These are phyloP conservation scores for Dromiciops gliroides DNA, from an alignment of 2,113 vertebrate species.

Conservation along the genomic window DNA sequence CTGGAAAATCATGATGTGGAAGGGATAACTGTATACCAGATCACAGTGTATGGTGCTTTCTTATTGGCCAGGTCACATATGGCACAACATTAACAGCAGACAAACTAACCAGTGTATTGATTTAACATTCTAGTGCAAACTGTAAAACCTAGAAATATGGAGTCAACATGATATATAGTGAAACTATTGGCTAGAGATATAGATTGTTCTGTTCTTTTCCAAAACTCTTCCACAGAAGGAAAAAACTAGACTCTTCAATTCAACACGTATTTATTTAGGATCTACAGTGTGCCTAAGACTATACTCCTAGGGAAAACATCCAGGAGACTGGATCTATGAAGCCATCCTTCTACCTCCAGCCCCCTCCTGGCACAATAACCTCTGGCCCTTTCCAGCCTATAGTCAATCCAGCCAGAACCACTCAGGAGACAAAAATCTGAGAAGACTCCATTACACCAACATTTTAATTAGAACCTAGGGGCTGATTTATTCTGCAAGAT, in stretches of 20 bases:
- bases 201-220: background rate
- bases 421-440: background rate
- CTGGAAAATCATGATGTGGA: too few relatives aligned
- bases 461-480: background rate
- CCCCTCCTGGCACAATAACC: background rate
- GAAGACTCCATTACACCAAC: background rate
- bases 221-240: background rate
- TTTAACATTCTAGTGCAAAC: background rate
- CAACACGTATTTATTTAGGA: background rate
- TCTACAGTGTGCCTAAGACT: background rate
- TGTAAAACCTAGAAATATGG: background rate
- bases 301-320: background rate
- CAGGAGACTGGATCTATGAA: background rate
- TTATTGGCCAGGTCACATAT: background rate
- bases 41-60: background rate
- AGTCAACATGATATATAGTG: background rate
- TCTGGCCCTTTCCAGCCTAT: background rate
- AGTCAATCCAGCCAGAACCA: background rate
- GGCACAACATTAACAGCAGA: background rate
- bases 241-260: background rate
- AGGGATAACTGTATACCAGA: too few relatives aligned
- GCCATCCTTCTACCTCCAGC: background rate
- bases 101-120: background rate
- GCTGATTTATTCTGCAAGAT: background rate
- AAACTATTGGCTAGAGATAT: background rate